phyloP scores from a whole-genome alignment of 1,140 invertebrate species.

The Cyrtorhinus lividipennis region DNA sequence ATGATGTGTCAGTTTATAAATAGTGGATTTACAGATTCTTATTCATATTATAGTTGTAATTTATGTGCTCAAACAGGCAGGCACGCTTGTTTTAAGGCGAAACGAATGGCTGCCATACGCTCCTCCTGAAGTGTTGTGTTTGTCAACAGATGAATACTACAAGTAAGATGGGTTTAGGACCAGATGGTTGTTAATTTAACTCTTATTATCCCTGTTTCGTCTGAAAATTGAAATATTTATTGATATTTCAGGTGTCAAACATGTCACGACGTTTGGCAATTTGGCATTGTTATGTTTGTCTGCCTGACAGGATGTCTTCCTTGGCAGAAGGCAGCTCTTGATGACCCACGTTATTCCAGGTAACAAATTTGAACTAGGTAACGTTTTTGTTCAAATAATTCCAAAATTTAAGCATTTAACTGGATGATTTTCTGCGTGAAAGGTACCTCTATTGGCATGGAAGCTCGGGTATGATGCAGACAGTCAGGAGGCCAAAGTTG shows the following conservation, averaged over 20 bases:
- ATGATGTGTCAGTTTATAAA: no score
- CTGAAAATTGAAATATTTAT: no score
- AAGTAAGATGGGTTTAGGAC: no score
- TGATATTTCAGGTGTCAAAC: conserved; percentile 66
- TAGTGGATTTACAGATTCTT: no score
- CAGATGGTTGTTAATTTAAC: no score
- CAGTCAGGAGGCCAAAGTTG: conserved; percentile 16
- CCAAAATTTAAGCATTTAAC: no score
- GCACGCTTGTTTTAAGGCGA: conserved; percentile 52
- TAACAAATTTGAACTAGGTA: no score
- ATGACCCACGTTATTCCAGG: conserved; percentile 54
- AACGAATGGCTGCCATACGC: conserved; percentile 86
- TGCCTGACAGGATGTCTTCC: conserved; percentile 86
- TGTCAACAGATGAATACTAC: conserved; percentile 68
- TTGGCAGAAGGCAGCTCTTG: conserved; percentile 81
- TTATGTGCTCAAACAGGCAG: conserved; percentile 26
- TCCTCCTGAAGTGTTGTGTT: conserved; percentile 79
- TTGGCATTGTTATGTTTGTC: conserved; percentile 86
- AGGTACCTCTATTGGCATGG: conserved; percentile 46
- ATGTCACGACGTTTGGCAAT: conserved; percentile 88
- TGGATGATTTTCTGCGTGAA: no score
- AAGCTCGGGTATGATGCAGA: conserved; percentile 36
- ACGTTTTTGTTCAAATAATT: no score
- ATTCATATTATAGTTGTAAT: neutral
- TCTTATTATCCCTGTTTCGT: no score